These are phyloP conservation scores for Dermatophagoides farinae DNA, from an alignment of 1,140 invertebrate species.

Conservation along the genomic window DNA sequence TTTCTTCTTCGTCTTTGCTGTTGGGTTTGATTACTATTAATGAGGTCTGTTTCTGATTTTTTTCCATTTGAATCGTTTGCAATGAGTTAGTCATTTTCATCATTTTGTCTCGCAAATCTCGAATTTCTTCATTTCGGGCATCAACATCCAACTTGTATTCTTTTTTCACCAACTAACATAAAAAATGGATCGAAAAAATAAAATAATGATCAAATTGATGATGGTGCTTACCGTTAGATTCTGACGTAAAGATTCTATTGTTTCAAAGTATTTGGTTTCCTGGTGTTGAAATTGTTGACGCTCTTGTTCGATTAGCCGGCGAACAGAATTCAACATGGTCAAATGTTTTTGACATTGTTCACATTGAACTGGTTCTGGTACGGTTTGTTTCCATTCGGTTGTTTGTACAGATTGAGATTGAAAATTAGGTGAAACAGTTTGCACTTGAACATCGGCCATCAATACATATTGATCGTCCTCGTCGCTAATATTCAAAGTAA, in stretches of 20 bases:
- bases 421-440: not conserved
- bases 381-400: not conserved
- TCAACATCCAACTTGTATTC: not conserved
- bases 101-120: not conserved
- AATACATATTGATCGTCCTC: conserved; percentile 1
- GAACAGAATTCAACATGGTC: not conserved
- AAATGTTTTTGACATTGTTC: not conserved
- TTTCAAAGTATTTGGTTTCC: not conserved
- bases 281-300: not conserved
- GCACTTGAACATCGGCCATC: not conserved
- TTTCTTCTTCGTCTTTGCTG: too few relatives aligned
- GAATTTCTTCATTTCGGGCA: not conserved
- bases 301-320: not conserved
- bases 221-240: not conserved
- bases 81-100: not conserved
- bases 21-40: not conserved
- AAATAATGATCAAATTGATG: not conserved
- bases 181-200: not conserved
- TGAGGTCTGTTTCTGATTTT: not conserved
- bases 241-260: not conserved
- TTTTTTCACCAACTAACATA: not conserved
- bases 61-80: not conserved
- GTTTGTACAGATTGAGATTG: not conserved
- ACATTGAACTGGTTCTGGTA: not conserved
- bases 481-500: too few relatives aligned